Evolutionary conservation across 2,113 vertebrate species (phyloP).

Genomic region (Bettongia penicillata): DNA sequence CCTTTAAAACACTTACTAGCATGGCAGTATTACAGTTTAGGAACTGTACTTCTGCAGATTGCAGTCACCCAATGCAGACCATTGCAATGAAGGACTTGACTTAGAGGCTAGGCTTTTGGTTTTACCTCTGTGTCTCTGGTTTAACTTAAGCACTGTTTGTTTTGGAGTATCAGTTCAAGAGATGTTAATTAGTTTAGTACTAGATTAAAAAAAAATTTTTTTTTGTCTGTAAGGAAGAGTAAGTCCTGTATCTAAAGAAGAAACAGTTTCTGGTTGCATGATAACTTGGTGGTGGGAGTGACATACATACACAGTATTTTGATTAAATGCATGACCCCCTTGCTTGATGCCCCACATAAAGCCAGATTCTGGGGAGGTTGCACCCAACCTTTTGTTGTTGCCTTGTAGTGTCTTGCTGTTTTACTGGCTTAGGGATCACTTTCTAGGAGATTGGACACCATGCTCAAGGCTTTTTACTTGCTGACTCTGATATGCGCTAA

Average conservation of each 20-base stretch:
- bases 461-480: conserved; percentile 63
- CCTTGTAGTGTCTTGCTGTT: conserved; percentile 91
- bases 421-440: conserved; percentile 72
- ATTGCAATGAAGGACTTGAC: neutral
- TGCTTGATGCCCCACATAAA: conserved; percentile 99
- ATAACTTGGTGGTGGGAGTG: conserved; percentile 87
- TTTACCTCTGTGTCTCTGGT: neutral
- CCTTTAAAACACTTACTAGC: neutral
- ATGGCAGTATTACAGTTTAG: neutral
- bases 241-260: neutral
- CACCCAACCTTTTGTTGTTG: conserved; percentile 89
- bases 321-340: conserved; percentile 96
- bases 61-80: neutral
- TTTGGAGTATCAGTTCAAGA: neutral
- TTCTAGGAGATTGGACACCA: conserved; percentile 85
- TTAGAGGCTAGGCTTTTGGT: neutral
- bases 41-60: neutral
- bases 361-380: conserved; percentile 98
- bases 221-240: neutral
- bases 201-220: neutral
- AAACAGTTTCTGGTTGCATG: conserved; percentile 87
- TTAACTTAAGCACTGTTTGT: neutral
- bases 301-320: conserved; percentile 89
- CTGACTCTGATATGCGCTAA: conserved; percentile 64
- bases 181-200: neutral